These are phyloP conservation scores for Apamea monoglypha DNA, from an alignment of 2,888 invertebrate genomes.

Conservation along the genomic window DNA sequence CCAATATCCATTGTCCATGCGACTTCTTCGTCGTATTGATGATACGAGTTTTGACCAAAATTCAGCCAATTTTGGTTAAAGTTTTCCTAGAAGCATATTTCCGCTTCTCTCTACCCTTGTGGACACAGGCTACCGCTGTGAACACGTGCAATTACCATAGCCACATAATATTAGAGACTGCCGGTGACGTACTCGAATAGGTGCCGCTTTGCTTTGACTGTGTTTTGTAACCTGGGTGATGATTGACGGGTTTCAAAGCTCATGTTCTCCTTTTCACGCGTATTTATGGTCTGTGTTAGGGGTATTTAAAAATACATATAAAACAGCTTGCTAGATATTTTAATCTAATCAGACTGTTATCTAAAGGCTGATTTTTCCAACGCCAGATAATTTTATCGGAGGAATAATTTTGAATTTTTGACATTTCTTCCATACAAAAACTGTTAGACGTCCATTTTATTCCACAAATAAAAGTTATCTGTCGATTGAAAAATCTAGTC, in stretches of 20 bases:
- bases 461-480: no score
- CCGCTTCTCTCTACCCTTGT: neutral
- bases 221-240: neutral
- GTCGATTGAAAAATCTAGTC: no score
- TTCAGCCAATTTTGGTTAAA: neutral
- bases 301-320: neutral
- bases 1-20: neutral
- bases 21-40: neutral
- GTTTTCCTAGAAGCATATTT: neutral
- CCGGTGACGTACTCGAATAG: neutral
- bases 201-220: neutral
- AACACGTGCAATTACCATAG: constrained; percentile 7
- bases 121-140: neutral
- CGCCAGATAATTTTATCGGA: no score
- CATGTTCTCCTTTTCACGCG: no score
- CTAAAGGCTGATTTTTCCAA: no score
- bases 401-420: no score
- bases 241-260: no score
- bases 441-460: no score
- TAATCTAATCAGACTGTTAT: neutral
- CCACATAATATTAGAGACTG: neutral
- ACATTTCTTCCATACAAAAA: no score
- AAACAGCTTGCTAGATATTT: neutral
- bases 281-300: no score
- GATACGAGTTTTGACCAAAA: neutral